phyloP scores from a whole-genome alignment of 2,888 invertebrate species.

The Acanthoscelides obtectus region DNA sequence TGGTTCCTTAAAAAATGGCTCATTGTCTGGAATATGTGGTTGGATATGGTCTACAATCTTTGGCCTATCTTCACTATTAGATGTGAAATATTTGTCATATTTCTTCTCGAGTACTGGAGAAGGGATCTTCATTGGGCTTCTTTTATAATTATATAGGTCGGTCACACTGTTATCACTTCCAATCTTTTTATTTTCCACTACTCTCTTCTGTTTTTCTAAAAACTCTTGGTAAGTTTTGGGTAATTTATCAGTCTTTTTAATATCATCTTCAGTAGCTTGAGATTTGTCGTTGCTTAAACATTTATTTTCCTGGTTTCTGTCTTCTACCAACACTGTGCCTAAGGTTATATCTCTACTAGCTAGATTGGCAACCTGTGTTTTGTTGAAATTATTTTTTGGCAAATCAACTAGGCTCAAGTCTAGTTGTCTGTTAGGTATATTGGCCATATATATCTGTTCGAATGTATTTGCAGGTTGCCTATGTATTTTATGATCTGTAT shows the following conservation, averaged over 20 bases:
- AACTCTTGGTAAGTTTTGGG: constrained; percentile 32
- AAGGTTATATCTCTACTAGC: background rate
- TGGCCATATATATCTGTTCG: constrained; percentile 44
- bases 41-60: background rate
- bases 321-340: background rate
- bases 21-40: background rate
- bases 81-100: background rate
- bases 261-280: background rate
- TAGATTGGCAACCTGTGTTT: background rate
- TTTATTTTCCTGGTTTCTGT: constrained; percentile 4
- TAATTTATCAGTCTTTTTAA: background rate
- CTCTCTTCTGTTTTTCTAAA: constrained; percentile 22
- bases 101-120: background rate
- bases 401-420: constrained; percentile 43
- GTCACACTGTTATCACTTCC: constrained; percentile 27
- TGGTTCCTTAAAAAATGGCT: background rate
- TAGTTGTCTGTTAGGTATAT: constrained; percentile 42
- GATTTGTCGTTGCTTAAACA: background rate
- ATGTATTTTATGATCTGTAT: background rate
- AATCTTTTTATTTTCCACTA: constrained; percentile 12
- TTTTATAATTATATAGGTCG: constrained; percentile 35
- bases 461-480: constrained; percentile 20
- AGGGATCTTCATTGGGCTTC: constrained; percentile 1
- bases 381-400: constrained; percentile 14
- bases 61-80: background rate